Percentiles rank a stretch among this genome's conserved stretches.
These are phyloP conservation scores for Lamprologus callipterus DNA, from an alignment of 2,113 vertebrate genomes.

Conservation along the genomic window DNA sequence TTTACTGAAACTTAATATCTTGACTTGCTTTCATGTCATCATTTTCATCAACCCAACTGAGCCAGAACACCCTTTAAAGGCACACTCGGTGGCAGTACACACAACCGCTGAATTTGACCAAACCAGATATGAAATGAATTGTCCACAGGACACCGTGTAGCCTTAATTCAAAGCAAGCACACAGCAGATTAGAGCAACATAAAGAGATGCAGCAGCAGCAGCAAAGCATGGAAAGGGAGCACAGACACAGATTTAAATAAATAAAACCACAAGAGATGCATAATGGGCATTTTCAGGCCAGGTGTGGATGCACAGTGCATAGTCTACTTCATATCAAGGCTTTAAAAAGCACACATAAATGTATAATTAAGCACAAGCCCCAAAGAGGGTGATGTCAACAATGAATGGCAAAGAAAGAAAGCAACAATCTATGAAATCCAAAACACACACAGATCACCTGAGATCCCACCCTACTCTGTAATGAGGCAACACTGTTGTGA, in stretches of 20 bases:
- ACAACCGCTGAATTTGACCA: background rate
- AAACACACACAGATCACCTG: background rate
- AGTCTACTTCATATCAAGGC: background rate
- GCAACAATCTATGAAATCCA: background rate
- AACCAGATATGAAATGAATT: background rate
- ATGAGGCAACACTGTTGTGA: background rate
- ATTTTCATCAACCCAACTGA: background rate
- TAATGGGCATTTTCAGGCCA: conserved; percentile 32
- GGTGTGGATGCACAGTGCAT: background rate
- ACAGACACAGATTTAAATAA: conserved; percentile 17
- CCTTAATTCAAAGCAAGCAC: background rate
- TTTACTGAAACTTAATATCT: background rate
- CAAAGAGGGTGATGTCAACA: background rate
- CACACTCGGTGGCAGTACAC: background rate
- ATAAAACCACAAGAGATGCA: background rate
- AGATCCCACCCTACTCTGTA: background rate
- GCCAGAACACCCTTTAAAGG: background rate
- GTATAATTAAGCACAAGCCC: background rate
- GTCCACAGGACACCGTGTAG: background rate
- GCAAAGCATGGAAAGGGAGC: background rate
- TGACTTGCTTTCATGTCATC: background rate
- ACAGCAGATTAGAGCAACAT: background rate
- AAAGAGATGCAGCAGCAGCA: conserved; percentile 2
- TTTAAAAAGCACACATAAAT: background rate
- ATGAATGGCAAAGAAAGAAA: background rate